Conservation (phyloP, 2,113 vertebrate species). For the Onychostoma macrolepis region DNA sequence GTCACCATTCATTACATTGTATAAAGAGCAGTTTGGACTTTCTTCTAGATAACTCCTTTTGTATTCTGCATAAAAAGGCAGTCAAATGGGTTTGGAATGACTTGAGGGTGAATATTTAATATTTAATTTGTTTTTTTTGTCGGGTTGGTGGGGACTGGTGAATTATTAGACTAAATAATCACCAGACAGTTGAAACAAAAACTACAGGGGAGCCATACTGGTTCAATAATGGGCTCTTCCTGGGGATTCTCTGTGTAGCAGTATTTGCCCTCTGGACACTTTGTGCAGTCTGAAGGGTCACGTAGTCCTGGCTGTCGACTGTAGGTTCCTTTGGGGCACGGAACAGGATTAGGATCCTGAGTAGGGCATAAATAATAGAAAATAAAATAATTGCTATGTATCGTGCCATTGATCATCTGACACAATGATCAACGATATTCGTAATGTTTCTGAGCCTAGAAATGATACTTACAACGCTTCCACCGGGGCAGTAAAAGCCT, state of each 20-base stretch:
- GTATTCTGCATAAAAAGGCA: not conserved
- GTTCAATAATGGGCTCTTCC: constrained; percentile 76
- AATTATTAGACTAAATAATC: not conserved
- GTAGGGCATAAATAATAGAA: constrained; percentile 10
- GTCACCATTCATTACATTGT: not conserved
- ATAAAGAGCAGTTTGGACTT: not conserved
- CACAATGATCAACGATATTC: constrained; percentile 8
- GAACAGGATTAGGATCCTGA: constrained; percentile 78
- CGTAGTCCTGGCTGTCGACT: constrained; percentile 76
- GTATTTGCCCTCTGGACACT: constrained; percentile 81
- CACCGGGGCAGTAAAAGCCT: constrained; percentile 85
- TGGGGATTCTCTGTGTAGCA: constrained; percentile 76
- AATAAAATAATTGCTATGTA: constrained; percentile 21
- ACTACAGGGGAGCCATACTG: constrained; percentile 70
- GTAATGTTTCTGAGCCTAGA: not conserved
- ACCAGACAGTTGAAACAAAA: not conserved
- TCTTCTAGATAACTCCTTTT: not conserved
- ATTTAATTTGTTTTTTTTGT: too few relatives aligned
- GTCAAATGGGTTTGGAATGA: not conserved
- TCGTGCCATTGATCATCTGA: constrained; percentile 16
- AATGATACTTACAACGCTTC: constrained; percentile 76
- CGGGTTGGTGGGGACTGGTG: too few relatives aligned
- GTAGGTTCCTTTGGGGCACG: constrained; percentile 87
- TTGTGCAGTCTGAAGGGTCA: constrained; percentile 74
- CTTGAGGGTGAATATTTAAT: not conserved